Evolutionary conservation across 2,888 invertebrate genomes (phyloP).

Genomic region (Aphrophora alni): DNA sequence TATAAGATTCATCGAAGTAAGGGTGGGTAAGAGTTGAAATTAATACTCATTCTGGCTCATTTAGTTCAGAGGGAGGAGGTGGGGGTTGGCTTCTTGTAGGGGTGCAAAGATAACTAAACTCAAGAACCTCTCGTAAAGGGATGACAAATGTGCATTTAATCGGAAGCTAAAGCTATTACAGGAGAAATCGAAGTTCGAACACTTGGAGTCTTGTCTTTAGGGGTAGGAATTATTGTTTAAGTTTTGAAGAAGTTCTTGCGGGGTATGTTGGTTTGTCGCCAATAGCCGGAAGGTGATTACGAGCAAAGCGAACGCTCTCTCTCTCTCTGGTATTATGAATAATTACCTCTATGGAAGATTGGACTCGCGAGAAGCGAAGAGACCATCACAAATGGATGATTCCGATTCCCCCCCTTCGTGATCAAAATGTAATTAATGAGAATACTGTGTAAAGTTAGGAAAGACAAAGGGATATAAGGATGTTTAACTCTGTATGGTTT

Average conservation of each 20-base stretch:
- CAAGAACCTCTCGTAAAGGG: constrained; percentile 34
- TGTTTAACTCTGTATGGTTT: neutral
- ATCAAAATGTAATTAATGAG: constrained; percentile 15
- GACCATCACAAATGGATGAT: constrained; percentile 19
- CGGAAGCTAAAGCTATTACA: constrained; percentile 45
- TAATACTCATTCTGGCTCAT: constrained; percentile 49
- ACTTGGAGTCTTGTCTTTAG: constrained; percentile 22
- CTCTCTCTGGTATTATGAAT: neutral
- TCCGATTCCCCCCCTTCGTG: constrained; percentile 4
- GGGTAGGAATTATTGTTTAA: constrained; percentile 45
- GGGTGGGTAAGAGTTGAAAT: constrained; percentile 39
- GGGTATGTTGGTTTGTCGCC: constrained; percentile 3
- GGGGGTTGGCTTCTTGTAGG: constrained; percentile 30
- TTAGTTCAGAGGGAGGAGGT: constrained; percentile 37
- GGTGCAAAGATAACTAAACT: constrained; percentile 11
- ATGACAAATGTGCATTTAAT: constrained; percentile 50
- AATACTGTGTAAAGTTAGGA: neutral
- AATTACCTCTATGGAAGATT: neutral
- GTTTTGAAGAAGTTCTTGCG: constrained; percentile 34
- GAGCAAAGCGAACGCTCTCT: neutral
- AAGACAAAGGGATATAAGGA: neutral
- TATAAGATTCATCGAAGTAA: neutral
- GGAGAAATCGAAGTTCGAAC: constrained; percentile 2
- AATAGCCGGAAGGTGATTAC: constrained; percentile 18
- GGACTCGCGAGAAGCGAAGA: neutral